Evolutionary conservation across 2,888 invertebrate species (phyloP).

Genomic region (Sphaeridia pumilis): DNA sequence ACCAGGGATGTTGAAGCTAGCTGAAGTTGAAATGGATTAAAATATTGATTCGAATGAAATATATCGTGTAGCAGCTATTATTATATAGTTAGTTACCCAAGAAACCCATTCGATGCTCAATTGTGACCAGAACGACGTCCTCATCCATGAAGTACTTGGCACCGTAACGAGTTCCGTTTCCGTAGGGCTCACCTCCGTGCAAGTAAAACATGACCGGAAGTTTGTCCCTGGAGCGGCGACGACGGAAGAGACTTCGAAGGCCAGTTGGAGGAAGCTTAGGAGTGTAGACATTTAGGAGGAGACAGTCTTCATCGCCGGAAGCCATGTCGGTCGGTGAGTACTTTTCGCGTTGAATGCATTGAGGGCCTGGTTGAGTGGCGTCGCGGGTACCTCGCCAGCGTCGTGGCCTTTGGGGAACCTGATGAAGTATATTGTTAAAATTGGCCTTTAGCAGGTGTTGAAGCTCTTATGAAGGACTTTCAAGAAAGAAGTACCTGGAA

Average conservation of each 20-base stretch:
- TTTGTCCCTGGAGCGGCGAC: not conserved
- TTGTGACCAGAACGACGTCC: conserved; percentile 11
- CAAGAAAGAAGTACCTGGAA: too few relatives aligned
- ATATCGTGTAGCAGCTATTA: too few relatives aligned
- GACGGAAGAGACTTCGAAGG: too few relatives aligned
- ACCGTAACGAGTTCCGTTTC: conserved; percentile 10
- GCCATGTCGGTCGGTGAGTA: conserved; percentile 4
- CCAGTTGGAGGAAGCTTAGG: conserved; percentile 24
- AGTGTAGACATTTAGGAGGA: conserved; percentile 23
- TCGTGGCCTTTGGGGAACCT: conserved; percentile 17
- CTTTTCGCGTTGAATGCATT: conserved; percentile 23
- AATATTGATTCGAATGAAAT: too few relatives aligned
- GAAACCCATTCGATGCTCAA: conserved; percentile 10
- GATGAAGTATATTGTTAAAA: too few relatives aligned
- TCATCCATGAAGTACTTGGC: conserved; percentile 14
- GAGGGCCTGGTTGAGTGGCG: conserved; percentile 16
- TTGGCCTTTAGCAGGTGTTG: too few relatives aligned
- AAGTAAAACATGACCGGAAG: conserved; percentile 10
- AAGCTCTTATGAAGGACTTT: too few relatives aligned
- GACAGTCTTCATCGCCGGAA: conserved; percentile 23
- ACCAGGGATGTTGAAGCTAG: conserved; percentile 7
- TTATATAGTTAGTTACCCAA: too few relatives aligned
- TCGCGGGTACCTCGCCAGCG: conserved; percentile 23
- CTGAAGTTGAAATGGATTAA: not conserved
- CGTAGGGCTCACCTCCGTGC: conserved; percentile 10